phyloP scores from a whole-genome alignment of 2,797 vertebrate genomes.

The Melanotaenia maccullochi region DNA sequence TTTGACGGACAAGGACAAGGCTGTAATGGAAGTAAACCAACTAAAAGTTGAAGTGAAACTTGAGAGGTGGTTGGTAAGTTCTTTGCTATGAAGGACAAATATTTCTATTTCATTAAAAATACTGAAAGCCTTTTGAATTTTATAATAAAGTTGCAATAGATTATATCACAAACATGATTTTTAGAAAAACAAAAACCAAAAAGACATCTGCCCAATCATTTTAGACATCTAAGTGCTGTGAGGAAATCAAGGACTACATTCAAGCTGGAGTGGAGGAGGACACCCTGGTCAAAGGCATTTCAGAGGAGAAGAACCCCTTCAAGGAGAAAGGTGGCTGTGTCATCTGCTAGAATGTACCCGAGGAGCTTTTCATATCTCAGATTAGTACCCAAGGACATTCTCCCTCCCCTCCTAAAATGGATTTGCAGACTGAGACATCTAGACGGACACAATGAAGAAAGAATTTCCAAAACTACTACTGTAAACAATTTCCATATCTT shows the following conservation, averaged over 20 bases:
- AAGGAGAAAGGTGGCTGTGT: constrained; percentile 98
- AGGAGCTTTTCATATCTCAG: constrained; percentile 66
- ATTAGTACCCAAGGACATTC: constrained; percentile 73
- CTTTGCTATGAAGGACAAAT: neutral
- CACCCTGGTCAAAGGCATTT: constrained; percentile 92
- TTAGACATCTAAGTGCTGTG: constrained; percentile 96
- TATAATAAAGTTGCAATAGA: neutral
- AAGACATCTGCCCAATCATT: constrained; percentile 17
- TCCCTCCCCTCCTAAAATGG: constrained; percentile 51
- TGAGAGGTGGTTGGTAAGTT: constrained; percentile 90
- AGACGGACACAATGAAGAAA: constrained; percentile 59
- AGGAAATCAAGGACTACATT: constrained; percentile 95
- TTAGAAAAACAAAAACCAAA: neutral
- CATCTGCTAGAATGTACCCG: constrained; percentile 85
- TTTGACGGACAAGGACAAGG: constrained; percentile 93
- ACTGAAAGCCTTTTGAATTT: neutral
- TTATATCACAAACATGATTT: neutral
- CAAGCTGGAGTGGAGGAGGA: constrained; percentile 91
- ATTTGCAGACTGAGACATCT: constrained; percentile 66
- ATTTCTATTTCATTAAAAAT: neutral
- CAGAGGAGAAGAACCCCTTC: constrained; percentile 98
- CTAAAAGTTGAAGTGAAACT: constrained; percentile 91
- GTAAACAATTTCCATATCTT: constrained; percentile 50
- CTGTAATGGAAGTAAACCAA: constrained; percentile 93
- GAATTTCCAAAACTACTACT: constrained; percentile 46